phyloP scores from a whole-genome alignment of 2,113 vertebrate genomes.

The Odocoileus virginianus region DNA sequence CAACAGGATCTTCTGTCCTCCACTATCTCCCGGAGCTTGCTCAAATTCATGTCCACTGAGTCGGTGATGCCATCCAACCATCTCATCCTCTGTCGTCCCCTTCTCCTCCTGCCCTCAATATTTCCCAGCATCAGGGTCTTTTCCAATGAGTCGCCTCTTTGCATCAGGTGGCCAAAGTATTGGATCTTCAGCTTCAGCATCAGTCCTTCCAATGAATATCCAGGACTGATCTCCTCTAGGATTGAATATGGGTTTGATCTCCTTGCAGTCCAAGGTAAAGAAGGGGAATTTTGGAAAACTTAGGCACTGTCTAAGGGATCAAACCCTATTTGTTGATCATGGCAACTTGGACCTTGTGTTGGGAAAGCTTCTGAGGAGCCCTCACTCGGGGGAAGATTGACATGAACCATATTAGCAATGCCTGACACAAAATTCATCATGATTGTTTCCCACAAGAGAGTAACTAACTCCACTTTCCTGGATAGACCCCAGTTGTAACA shows the following conservation, averaged over 20 bases:
- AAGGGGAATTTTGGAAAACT: neutral
- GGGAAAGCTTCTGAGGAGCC: neutral
- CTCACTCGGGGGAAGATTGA: neutral
- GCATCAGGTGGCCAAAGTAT: neutral
- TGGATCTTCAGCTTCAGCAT: neutral
- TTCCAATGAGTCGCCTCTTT: neutral
- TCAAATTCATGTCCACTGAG: neutral
- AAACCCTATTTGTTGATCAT: rapidly evolving
- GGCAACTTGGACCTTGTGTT: neutral
- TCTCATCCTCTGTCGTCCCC: neutral
- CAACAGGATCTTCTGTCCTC: neutral
- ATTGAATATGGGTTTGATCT: neutral
- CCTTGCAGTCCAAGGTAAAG: neutral
- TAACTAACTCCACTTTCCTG: neutral
- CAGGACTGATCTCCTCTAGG: neutral
- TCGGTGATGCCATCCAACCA: neutral
- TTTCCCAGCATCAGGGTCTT: neutral
- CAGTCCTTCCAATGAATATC: neutral
- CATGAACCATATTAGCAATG: rapidly evolving
- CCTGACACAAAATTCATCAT: neutral
- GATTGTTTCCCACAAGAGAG: neutral
- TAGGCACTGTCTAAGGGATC: neutral
- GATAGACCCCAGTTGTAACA: neutral
- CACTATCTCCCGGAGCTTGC: rapidly evolving
- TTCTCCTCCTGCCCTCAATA: neutral